Percentiles rank a stretch among this genome's conserved stretches.
phyloP scores from a whole-genome alignment of 2,888 invertebrate genomes.

The Synergus laeviventris region DNA sequence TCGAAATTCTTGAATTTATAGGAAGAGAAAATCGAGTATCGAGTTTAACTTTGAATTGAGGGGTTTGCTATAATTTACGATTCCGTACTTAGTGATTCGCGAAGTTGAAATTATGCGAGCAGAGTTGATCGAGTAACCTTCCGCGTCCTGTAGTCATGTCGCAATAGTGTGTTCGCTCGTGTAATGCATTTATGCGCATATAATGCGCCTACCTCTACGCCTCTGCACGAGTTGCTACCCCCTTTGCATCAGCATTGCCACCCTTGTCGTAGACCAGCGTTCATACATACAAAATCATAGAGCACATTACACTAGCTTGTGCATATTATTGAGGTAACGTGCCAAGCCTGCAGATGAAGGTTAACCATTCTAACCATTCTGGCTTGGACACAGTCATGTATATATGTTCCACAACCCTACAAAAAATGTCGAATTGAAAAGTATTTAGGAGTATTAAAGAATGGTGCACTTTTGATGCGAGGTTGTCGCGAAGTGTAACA shows the following conservation, averaged over 20 bases:
- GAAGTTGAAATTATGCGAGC: conserved; percentile 35
- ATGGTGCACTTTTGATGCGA: too few relatives aligned
- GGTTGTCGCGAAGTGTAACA: too few relatives aligned
- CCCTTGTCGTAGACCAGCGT: conserved; percentile 41
- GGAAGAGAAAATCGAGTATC: conserved; percentile 3
- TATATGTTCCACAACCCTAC: too few relatives aligned
- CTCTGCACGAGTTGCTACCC: conserved; percentile 14
- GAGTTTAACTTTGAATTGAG: not conserved
- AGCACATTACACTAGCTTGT: conserved; percentile 46
- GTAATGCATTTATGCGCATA: conserved; percentile 51
- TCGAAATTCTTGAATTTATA: not conserved
- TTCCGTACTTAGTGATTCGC: conserved; percentile 35
- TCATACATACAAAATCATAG: conserved; percentile 46
- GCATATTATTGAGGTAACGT: conserved; percentile 46
- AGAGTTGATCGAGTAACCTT: conserved; percentile 22
- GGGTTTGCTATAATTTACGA: conserved; percentile 21
- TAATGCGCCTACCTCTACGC: conserved; percentile 46
- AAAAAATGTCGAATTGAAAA: too few relatives aligned
- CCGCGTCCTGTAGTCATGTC: conserved; percentile 24
- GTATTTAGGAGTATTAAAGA: too few relatives aligned
- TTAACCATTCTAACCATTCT: conserved; percentile 42
- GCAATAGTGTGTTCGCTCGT: conserved; percentile 44
- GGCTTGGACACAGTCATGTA: not conserved
- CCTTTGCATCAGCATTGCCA: conserved; percentile 42
- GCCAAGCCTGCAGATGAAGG: conserved; percentile 44